Conservation (phyloP, 2,113 vertebrate genomes). For the Seriola aureovittata region DNA sequence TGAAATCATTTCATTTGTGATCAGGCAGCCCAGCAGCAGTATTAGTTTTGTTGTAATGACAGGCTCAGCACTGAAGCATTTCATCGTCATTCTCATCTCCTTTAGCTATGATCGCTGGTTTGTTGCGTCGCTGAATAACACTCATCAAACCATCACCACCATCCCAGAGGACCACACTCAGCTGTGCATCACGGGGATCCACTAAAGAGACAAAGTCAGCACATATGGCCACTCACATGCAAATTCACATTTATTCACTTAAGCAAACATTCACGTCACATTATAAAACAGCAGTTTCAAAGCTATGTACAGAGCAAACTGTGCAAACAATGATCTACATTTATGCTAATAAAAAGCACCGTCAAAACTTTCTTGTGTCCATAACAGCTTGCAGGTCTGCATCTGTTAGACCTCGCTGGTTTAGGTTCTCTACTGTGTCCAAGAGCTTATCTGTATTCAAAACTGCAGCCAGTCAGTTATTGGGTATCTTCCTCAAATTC, state of each 20-base stretch:
- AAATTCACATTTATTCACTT: conserved; percentile 6
- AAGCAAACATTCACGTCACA: not conserved
- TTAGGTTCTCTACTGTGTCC: not conserved
- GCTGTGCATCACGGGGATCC: conserved; percentile 40
- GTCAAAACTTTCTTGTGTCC: conserved; percentile 1
- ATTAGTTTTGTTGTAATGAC: conserved; percentile 49
- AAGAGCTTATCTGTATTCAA: conserved; percentile 39
- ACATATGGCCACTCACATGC: conserved; percentile 21
- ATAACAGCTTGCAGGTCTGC: conserved; percentile 11
- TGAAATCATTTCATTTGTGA: conserved; percentile 56
- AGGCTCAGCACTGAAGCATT: conserved; percentile 37
- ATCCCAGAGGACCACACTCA: conserved; percentile 44
- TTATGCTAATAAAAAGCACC: conserved; percentile 4
- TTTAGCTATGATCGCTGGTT: conserved; percentile 60
- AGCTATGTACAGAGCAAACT: conserved; percentile 28
- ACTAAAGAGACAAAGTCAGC: conserved; percentile 37
- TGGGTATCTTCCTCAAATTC: conserved; percentile 7
- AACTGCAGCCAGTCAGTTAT: conserved; percentile 26
- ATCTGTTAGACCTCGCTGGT: conserved; percentile 11
- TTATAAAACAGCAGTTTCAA: conserved; percentile 14
- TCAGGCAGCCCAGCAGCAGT: conserved; percentile 31
- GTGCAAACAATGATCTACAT: not conserved
- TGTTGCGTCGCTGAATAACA: conserved; percentile 45
- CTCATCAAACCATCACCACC: conserved; percentile 3
- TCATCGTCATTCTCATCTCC: conserved; percentile 48